These are phyloP conservation scores for Nomia melanderi DNA, from an alignment of 1,140 invertebrate genomes.

Conservation along the genomic window DNA sequence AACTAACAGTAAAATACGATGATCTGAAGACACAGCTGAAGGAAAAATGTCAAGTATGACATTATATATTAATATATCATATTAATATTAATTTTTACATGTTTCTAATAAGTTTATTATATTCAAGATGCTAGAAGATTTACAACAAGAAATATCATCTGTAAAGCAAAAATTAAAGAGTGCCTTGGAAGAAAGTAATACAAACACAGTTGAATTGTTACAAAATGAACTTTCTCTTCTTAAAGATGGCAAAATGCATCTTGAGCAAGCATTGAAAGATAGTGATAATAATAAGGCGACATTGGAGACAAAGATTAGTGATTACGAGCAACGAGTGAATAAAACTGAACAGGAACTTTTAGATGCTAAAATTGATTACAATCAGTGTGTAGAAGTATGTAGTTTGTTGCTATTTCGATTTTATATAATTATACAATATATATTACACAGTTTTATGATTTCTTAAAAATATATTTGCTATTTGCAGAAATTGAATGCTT, in stretches of 20 bases:
- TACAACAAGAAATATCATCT: not conserved
- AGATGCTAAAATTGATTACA: not conserved
- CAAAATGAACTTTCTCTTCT: constrained; percentile 24
- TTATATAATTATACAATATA: not conserved
- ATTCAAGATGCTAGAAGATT: constrained; percentile 10
- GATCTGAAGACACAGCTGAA: constrained; percentile 30
- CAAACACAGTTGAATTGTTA: constrained; percentile 20
- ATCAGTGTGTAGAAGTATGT: constrained; percentile 32
- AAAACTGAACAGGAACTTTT: constrained; percentile 23
- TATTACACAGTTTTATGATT: not conserved
- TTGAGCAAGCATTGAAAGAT: constrained; percentile 20
- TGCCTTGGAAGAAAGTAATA: constrained; percentile 20
- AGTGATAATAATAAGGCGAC: not conserved
- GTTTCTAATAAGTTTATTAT: not conserved
- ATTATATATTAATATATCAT: not conserved
- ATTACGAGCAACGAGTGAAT: constrained; percentile 29
- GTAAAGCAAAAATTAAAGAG: constrained; percentile 24
- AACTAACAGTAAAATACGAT: constrained; percentile 12
- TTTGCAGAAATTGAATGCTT: constrained; percentile 28
- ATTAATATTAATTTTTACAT: not conserved
- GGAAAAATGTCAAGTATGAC: constrained; percentile 34
- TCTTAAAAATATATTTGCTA: not conserved
- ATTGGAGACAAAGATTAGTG: constrained; percentile 11
- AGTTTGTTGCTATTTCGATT: not conserved
- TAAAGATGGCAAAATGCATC: constrained; percentile 16